Percentiles rank a stretch among this genome's conserved stretches.
Evolutionary conservation across 2,113 vertebrate genomes (phyloP).

Genomic region (Sarotherodon lohbergeri): DNA sequence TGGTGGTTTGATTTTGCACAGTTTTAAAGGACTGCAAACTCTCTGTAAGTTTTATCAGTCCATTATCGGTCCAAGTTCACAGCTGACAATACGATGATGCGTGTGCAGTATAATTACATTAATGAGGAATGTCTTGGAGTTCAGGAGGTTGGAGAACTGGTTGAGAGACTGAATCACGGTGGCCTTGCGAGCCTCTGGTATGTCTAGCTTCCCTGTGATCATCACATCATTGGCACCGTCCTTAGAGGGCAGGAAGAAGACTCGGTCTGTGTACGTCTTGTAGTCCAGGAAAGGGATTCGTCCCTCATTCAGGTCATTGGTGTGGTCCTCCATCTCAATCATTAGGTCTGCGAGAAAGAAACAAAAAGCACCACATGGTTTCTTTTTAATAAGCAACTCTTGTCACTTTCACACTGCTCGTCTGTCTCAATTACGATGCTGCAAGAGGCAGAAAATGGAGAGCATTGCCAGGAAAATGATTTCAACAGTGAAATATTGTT

Average conservation of each 20-base stretch:
- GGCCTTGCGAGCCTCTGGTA: constrained; percentile 81
- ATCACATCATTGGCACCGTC: constrained; percentile 95
- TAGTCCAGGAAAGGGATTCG: constrained; percentile 93
- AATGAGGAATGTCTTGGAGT: constrained; percentile 97
- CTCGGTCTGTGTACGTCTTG: constrained; percentile 93
- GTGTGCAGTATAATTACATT: constrained; percentile 70
- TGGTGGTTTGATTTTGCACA: not conserved
- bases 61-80: not conserved
- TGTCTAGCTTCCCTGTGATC: constrained; percentile 93
- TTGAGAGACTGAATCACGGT: constrained; percentile 84
- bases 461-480: not conserved
- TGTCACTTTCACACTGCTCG: not conserved
- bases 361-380: not conserved
- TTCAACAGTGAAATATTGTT: constrained; percentile 17
- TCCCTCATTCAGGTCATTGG: constrained; percentile 88
- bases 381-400: not conserved
- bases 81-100: not conserved
- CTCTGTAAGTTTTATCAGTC: not conserved
- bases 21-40: not conserved
- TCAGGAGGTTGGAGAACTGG: constrained; percentile 97
- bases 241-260: constrained; percentile 96
- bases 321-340: constrained; percentile 99
- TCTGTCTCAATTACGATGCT: constrained; percentile 11
- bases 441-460: not conserved
- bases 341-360: constrained; percentile 81